Conservation (phyloP, 2,888 invertebrate genomes). For the Apotomis turbidana region DNA sequence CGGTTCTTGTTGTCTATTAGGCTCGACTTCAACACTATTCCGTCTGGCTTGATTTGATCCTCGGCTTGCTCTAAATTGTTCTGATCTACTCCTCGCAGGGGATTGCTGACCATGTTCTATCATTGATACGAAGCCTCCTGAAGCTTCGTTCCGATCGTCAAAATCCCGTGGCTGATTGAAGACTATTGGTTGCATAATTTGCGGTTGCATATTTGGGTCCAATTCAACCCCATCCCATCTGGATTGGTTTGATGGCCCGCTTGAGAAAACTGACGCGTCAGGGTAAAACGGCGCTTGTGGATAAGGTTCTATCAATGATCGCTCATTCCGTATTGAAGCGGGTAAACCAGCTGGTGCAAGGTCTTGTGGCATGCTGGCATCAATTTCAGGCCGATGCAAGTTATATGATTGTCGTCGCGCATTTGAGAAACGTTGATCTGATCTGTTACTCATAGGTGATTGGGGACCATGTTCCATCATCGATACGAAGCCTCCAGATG, state of each 20-base stretch:
- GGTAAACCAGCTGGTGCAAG: background rate
- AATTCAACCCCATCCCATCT: background rate
- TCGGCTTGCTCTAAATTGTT: background rate
- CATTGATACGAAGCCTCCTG: slow-evolving; percentile 3
- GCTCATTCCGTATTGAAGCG: background rate
- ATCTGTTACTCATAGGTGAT: background rate
- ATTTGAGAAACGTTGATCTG: background rate
- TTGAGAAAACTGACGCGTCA: background rate
- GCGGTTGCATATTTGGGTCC: background rate
- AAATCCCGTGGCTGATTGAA: background rate
- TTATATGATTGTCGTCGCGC: background rate
- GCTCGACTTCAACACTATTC: too few species aligned
- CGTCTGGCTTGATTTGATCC: too few species aligned
- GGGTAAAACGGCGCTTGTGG: background rate
- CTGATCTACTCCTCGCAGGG: background rate
- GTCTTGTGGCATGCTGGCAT: background rate
- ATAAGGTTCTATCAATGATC: background rate
- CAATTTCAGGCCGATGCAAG: background rate
- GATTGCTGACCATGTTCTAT: background rate
- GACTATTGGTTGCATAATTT: too few species aligned
- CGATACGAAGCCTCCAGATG: slow-evolving; percentile 1
- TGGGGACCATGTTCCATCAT: background rate
- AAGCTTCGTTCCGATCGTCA: background rate
- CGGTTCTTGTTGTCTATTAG: background rate
- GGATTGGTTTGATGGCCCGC: background rate